Base-by-base conservation (phyloP, 2,113 vertebrate genomes). In the Mionectes macconnelli region DNA sequence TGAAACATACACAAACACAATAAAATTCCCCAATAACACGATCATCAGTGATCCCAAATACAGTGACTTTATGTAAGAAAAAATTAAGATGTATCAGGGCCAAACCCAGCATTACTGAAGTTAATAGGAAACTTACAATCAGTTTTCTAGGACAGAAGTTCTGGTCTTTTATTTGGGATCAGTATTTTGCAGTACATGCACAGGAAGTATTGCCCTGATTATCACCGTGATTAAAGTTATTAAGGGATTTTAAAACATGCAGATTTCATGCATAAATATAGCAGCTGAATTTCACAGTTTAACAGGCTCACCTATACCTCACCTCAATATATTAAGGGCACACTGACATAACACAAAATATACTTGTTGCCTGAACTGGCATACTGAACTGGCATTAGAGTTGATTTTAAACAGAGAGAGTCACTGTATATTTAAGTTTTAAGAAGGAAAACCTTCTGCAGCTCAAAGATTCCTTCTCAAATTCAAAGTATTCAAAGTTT, bases 361-460 rank as follows among this genome's bases (percentile, higher is more conserved):
- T 6, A 73, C 37, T 70, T 76, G 68, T 60, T 88, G 82, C 59
- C 68, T 67, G 31, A 94, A 82, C 42, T 25, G 76, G 56, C 56
- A 91, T 45, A 78, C 3, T n/a, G n/a, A n/a, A n/a, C n/a, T n/a
- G n/a, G n/a, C n/a, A 70, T 66, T 80, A 76, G 9, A 91, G 39
- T 16, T 66, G 35, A 80, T 89, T 91, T 89, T 53, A 79, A 81
- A 60, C 8, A 80, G 37, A 89, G 42, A 84, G 3, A 27, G 30
- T 87, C 47, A 81, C 11, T 45, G 53, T 24, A 35, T 55, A 83
- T 14, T 76, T 28, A 80, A 62, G 18, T n/a, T 93, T 60, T 60
- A 83, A n/a, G 62, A 75, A 30, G 63, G 66, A 97, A 95, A 96
- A 95, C 23, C 23, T 37, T 81, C n/a, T 63, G 83, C 94, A 96